These are phyloP conservation scores for Phataginus tricuspis DNA, from an alignment of 2,797 vertebrate genomes.

Conservation along the genomic window DNA sequence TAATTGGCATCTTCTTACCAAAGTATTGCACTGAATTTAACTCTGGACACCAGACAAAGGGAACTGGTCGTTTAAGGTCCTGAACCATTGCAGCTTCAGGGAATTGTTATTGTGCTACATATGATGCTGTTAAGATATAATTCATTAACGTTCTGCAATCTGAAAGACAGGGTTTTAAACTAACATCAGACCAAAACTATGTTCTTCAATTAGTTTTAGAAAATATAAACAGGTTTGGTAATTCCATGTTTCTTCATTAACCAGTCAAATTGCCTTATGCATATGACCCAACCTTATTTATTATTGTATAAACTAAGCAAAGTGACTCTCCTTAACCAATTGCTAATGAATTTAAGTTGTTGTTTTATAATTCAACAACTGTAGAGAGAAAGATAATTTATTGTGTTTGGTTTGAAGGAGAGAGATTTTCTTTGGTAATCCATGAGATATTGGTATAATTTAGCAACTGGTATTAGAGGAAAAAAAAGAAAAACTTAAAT, in stretches of 20 bases:
- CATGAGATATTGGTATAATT: background rate
- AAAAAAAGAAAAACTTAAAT: slow-evolving; percentile 28
- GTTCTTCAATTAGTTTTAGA: slow-evolving; percentile 61
- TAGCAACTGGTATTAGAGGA: slow-evolving; percentile 27
- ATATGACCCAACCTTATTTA: slow-evolving; percentile 81
- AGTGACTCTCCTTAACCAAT: slow-evolving; percentile 61
- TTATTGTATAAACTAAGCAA: slow-evolving; percentile 72
- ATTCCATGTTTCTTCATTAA: slow-evolving; percentile 67
- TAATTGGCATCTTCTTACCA: slow-evolving; percentile 71
- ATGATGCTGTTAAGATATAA: slow-evolving; percentile 77
- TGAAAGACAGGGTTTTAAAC: slow-evolving; percentile 80
- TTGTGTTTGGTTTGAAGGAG: slow-evolving; percentile 57
- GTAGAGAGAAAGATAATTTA: slow-evolving; percentile 64
- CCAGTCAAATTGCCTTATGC: background rate
- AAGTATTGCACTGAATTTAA: slow-evolving; percentile 77
- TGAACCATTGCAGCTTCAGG: slow-evolving; percentile 80
- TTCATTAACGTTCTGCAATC: slow-evolving; percentile 45
- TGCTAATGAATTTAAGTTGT: slow-evolving; percentile 28
- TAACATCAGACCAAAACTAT: slow-evolving; percentile 81
- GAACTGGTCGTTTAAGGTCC: slow-evolving; percentile 68
- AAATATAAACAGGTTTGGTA: slow-evolving; percentile 72
- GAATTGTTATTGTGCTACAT: slow-evolving; percentile 77
- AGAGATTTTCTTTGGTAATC: slow-evolving; percentile 46
- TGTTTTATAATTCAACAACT: slow-evolving; percentile 57
- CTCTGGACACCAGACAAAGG: slow-evolving; percentile 65